phyloP scores from a whole-genome alignment of 2,797 vertebrate genomes.

The Leucoraja ocellata region DNA sequence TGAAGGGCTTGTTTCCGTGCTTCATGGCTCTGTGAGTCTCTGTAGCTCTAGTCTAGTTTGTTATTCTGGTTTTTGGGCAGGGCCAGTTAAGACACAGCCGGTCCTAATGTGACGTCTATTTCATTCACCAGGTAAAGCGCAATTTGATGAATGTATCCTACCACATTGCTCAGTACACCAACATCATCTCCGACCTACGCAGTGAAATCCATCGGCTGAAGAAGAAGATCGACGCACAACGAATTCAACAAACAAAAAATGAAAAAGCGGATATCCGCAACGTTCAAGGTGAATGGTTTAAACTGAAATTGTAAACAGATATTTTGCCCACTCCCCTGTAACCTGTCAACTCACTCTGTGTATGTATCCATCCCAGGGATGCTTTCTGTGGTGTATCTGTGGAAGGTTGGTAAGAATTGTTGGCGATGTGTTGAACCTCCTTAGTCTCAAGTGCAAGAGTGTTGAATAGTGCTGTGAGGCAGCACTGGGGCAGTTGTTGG shows the following conservation, averaged over 20 bases:
- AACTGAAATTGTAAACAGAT: not conserved
- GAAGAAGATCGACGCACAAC: slow-evolving; percentile 67
- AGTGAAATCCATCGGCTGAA: slow-evolving; percentile 74
- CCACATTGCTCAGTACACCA: slow-evolving; percentile 80
- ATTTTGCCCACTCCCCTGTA: not conserved
- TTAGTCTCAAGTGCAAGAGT: too few relatives aligned
- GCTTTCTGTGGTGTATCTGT: too few relatives aligned
- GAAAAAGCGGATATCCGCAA: slow-evolving; percentile 62
- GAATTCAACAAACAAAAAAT: slow-evolving; percentile 51
- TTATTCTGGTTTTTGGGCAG: not conserved
- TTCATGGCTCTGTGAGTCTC: too few relatives aligned
- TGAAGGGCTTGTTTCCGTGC: too few relatives aligned
- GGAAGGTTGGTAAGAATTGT: too few relatives aligned
- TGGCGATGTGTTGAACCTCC: too few relatives aligned
- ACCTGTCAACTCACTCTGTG: not conserved
- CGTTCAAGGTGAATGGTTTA: slow-evolving; percentile 60
- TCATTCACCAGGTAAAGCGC: slow-evolving; percentile 68
- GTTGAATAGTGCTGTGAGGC: too few relatives aligned
- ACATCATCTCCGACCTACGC: slow-evolving; percentile 73
- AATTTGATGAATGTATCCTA: slow-evolving; percentile 76
- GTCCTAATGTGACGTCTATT: not conserved
- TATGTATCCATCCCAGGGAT: too few relatives aligned
- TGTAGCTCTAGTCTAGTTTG: not conserved
- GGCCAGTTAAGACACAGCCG: not conserved
- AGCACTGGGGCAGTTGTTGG: too few relatives aligned